Evolutionary conservation across 2,797 vertebrate species (phyloP), one percentile per base, ranked within the genome.

Genomic region (Coracias cyanogaster): DNA sequence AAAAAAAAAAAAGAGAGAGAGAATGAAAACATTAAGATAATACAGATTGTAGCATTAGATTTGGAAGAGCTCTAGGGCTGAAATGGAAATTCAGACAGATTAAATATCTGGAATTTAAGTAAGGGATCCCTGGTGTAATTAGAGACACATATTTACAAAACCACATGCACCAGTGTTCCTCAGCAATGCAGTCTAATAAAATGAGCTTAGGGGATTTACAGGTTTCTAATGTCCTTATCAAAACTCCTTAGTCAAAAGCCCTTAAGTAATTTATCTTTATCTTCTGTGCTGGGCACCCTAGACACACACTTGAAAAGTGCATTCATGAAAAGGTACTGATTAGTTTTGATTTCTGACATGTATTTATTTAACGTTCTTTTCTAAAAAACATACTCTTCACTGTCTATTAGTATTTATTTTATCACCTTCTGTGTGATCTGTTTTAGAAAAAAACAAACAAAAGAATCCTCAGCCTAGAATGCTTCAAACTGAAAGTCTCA

Each of bases 151-250:
- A 77, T 94, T 94, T 95, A 88, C 77, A 78, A 91, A 93, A 39
- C 29, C 54, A 49, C 45, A 54, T 61, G 60, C 49, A 46, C 41
- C 19, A 73, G 48, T n/a, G 16, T 39, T 91, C 57, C 69, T 91
- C 65, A 71, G 49, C 18, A 89, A 78, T 52, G 62, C 72, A 86
- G 81, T 69, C 10, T 90, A 94, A 90, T 74, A 82, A 90, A 0
- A 83, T 46, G 31, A 82, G 45, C 14, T 96, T 81, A 66, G 46
- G 70, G 69, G 73, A 82, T 93, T 95, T 94, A 43, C 26, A 69
- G 88, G 26, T 94, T 96, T 83, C 69, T 95, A 90, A 94, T 45
- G 46, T 92, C 43, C 80, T 92, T 95, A 93, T 94, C 77, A 95
- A 82, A 94, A 84, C n/a, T 65, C 16, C 41, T 72, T 86, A 84